Evolutionary conservation across 2,888 invertebrate species (phyloP), one percentile per base, ranked within the genome.

Genomic region (Dascillus cervinus): DNA sequence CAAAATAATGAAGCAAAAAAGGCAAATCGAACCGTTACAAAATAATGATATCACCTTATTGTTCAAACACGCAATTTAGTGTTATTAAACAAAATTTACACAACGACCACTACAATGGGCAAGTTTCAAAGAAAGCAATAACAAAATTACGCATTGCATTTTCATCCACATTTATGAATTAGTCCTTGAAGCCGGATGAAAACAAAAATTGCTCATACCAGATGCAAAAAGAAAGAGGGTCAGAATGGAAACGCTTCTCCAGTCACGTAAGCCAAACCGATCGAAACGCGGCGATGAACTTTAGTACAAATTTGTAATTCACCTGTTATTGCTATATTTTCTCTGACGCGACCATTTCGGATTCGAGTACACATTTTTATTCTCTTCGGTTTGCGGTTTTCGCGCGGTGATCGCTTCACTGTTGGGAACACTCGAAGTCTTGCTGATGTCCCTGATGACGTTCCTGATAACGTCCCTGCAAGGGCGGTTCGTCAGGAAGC

Each of bases 391-490:
- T 15, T 32, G 28, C 29, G 55, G 55, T 27, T 70, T 60, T 31
- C 71, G 64, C 1, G 71, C 67, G 8, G 67, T 66, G 65, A 75
- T 71, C 11, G 71, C 70, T 52, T 75, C 75, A 29, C 73, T 75
- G 54, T 75, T 75, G 8, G 73, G 70, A 25, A 71, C 71, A 53
- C 72, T 73, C 10, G 72, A 70, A 1, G 75, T 75, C 60, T 74
- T 76, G 60, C 73, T 74, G 44, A 76, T 76, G 38, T 69, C 46
- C 23, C 63, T 46, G 4, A 32, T 15, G n/a, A 53, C 26, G 22
- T 53, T 50, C 22, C 47, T 51, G 13, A 53, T 21, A 4, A 58
- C 22, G 42, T 61, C 60, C 32, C 58, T 52, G 39, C 53, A 52
- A 17, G 38, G 31, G 14, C 40, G 39, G 30, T 24, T 26, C 13